phyloP scores from a whole-genome alignment of 35 echinoderm and acorn worm species.

The Amphiura filiformis region DNA sequence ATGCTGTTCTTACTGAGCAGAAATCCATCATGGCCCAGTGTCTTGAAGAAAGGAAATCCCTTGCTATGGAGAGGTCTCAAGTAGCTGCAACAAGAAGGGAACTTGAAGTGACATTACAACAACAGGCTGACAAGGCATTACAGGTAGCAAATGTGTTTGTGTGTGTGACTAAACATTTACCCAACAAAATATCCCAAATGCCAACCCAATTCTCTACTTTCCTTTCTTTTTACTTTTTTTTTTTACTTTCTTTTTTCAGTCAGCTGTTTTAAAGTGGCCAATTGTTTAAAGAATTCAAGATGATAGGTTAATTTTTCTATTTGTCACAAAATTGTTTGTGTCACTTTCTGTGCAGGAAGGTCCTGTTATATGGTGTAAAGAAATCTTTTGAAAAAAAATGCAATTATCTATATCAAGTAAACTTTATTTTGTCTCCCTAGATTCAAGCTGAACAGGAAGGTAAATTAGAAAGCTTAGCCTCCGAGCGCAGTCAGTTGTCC shows the following conservation, averaged over 20 bases:
- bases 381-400: background rate
- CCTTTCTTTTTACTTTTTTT: background rate
- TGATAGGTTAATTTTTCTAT: too few relatives aligned
- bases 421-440: too few relatives aligned
- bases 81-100: slow-evolving; percentile 60
- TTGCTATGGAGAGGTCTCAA: slow-evolving; percentile 77
- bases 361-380: background rate
- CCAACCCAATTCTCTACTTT: background rate
- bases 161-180: too few relatives aligned
- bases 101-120: slow-evolving; percentile 51
- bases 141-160: slow-evolving; percentile 39
- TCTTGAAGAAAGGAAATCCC: slow-evolving; percentile 75
- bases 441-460: slow-evolving; percentile 86
- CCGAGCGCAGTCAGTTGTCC: slow-evolving; percentile 61
- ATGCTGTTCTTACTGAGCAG: slow-evolving; percentile 74
- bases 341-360: background rate
- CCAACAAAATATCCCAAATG: background rate
- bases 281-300: too few relatives aligned
- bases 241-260: too few relatives aligned
- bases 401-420: background rate
- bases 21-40: slow-evolving; percentile 72
- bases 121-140: slow-evolving; percentile 52
- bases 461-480: slow-evolving; percentile 42
- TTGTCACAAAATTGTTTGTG: too few relatives aligned
- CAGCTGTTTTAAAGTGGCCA: too few relatives aligned